Conservation (phyloP, 2,113 vertebrate genomes). For the Dendrocopos noguchii region DNA sequence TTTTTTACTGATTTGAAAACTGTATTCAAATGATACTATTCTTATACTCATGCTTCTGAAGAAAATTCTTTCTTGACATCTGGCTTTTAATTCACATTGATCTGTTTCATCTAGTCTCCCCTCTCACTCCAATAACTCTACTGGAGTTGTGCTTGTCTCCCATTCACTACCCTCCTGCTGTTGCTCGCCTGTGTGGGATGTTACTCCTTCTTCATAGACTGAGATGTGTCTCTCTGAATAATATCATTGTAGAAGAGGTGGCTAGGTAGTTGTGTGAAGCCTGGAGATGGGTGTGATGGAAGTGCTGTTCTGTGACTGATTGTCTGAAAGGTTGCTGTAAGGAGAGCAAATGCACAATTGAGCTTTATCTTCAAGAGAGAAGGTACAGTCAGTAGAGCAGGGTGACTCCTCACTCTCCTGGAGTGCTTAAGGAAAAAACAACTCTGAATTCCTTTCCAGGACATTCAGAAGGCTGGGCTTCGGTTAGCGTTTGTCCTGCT, state of each 20-base stretch:
- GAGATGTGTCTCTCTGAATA: background rate
- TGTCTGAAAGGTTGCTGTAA: background rate
- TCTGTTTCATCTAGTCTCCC: background rate
- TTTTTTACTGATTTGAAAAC: background rate
- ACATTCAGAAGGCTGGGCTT: background rate
- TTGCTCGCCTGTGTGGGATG: background rate
- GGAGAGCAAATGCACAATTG: background rate
- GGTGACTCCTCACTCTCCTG: background rate
- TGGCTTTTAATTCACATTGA: rapidly evolving
- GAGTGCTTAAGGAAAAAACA: background rate
- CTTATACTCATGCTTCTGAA: background rate
- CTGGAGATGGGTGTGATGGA: background rate
- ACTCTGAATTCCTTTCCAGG: background rate
- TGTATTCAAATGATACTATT: background rate
- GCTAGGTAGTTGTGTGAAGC: background rate
- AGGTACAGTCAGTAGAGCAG: background rate
- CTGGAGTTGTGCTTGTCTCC: background rate
- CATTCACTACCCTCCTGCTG: background rate
- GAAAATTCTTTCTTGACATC: background rate
- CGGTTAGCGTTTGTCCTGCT: background rate
- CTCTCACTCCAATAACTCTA: background rate
- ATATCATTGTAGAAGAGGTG: background rate
- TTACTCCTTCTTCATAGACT: background rate
- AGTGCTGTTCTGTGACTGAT: background rate
- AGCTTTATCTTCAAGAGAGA: background rate